Base-by-base conservation (phyloP, 2,888 invertebrate genomes). In the Ellobium chinense region DNA sequence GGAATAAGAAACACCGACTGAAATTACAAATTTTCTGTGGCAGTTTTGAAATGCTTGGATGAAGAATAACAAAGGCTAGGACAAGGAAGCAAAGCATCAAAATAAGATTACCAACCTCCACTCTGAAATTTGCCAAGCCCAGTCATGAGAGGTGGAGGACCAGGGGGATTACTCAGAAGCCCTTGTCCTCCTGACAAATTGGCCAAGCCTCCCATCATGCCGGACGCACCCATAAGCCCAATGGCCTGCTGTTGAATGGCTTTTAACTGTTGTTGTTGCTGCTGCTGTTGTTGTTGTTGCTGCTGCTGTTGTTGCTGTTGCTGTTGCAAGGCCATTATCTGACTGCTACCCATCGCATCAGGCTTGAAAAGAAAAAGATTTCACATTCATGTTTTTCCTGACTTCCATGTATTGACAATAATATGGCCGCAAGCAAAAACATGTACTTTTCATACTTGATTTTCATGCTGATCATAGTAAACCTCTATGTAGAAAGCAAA, bases 211-310 rank as follows among this genome's bases (percentile, higher is more conserved):
- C 79, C 79, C 31, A 83, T 77, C 74, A 83, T 36, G 2, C 78
- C 76, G 2, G 76, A 46, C 12, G 65, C 66, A 21, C 80, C 79
- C 72, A 82, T 66, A 37, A 77, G 60, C 24, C 83, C 81, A 36
- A 82, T 76, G 46, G 82, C 82, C 21, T 82, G 82, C 56, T 83
- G 83, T 36, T 83, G 83, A 39, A 83, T 83, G 46, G 80, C 80
- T 36, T 79, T 78, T 62, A 83, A 31, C 63, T 83, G 83, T 54
- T 83, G 81, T 36, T 80, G 80, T 58, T 82, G 82, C 21, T 76
- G 79, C 70, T 81, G 76, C 62, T 82, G 78, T 34, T 82, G 74
- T 34, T 82, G 73, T 60, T 81, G 70, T 18, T 81, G 72, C 31
- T 81, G 73, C 46, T 78, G 56, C 54, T 77, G 56, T 56, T 77